phyloP scores from a whole-genome alignment of 2,888 invertebrate genomes.

The Endomychus coccineus region DNA sequence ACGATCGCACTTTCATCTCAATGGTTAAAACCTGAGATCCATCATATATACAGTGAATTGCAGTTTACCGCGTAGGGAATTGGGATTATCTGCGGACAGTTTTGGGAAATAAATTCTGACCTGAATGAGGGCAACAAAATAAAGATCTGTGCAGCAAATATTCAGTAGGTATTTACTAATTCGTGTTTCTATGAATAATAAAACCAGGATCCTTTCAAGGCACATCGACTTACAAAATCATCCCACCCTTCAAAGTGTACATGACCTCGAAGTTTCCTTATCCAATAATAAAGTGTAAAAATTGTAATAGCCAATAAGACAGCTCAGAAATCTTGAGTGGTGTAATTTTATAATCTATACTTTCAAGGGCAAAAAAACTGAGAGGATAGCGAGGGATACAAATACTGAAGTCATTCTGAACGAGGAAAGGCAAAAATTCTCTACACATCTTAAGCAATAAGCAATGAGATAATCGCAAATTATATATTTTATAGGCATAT shows the following conservation, averaged over 20 bases:
- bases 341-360: constrained; percentile 3
- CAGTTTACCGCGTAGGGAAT: constrained; percentile 2
- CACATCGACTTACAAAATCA: too few species aligned
- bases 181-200: constrained; percentile 1
- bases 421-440: constrained; percentile 1
- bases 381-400: constrained; percentile 1
- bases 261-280: too few species aligned
- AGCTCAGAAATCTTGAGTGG: constrained; percentile 3
- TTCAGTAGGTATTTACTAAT: neutral
- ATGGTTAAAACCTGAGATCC: constrained; percentile 8
- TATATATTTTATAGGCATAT: too few species aligned
- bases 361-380: neutral
- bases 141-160: neutral
- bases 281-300: too few species aligned
- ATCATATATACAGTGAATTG: neutral
- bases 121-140: constrained; percentile 5
- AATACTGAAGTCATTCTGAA: neutral
- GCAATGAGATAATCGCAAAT: neutral
- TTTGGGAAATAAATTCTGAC: too few species aligned
- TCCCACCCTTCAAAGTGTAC: too few species aligned
- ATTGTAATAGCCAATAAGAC: too few species aligned
- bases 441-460: neutral
- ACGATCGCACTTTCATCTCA: constrained; percentile 4
- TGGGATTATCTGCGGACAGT: too few species aligned
- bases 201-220: neutral